Evolutionary conservation across 2,888 invertebrate genomes (phyloP), one percentile per base, ranked within the genome.

Genomic region (Drosophila algonquin): DNA sequence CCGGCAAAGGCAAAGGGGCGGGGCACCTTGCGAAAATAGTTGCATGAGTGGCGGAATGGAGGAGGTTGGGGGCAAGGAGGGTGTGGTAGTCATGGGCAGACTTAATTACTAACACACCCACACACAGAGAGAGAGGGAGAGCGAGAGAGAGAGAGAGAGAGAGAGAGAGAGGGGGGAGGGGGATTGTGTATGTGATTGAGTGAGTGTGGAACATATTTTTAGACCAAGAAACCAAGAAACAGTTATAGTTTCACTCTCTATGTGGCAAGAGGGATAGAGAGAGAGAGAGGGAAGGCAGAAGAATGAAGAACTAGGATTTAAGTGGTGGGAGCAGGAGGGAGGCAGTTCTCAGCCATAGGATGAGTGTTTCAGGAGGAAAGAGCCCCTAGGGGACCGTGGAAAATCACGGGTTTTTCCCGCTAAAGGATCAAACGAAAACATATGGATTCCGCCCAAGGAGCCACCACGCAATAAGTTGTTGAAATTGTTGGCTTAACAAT

Each of bases 1-100:
- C 72, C 75, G 76, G 75, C 56, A 68, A 50, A 71, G 76, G 75
- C 56, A 68, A 50, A 71, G 76, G 71, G 60, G 52, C 40, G 40
- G 14, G 54, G 87, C 67, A 78, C 75, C 82, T 82, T 89, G 80
- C 73, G 73, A 89, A 40, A 89, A 82, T 82, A 82, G 88, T 89
- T 87, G 89, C 73, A 68, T 87, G 80, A 30, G 58, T 24, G 30
- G 7, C 1, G 30, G 2, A 7, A 30, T 7, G 8, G 30, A 30
- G 30, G 30, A 21, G 8, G 10, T 8, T 30, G 50, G 9, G 35
- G 21, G 30, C 1, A 14, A 18, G n/a, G 18, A 2, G 14, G 61
- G 48, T 24, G 46, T 47, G 24, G 56, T 51, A 45, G 44, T 67
- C 48, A 63, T 62, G 77, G 77, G 67, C 57, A 77, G 77, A 77